Base-by-base conservation (phyloP, 2,797 vertebrate genomes). In the Cyclura pinguis region DNA sequence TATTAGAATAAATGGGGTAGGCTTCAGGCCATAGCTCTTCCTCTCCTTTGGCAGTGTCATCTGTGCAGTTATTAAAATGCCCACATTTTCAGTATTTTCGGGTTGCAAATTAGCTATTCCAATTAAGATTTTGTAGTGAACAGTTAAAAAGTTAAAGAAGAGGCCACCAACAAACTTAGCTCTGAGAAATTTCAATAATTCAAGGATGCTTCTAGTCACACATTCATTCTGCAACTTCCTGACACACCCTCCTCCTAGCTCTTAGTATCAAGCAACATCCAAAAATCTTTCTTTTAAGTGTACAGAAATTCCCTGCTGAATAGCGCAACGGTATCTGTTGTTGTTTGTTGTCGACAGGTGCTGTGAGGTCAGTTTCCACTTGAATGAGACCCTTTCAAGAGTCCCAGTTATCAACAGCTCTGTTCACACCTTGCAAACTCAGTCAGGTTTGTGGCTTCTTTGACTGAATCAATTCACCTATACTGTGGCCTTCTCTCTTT, bases 241-340 rank as follows among this genome's bases (percentile, higher is more conserved):
- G 59, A 80, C 32, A 78, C 50, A 22, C 55, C 42, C 22, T 18
- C 4, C 77, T 42, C 82, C 27, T 78, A 47, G 73, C 20, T 78
- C 32, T 77, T 62, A 78, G 52, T 22, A n/a, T 59, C 83, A 85
- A 85, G 12, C 6, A 27, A 52, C 74, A 89, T 72, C 80, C 83
- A 69, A 2, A 24, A 38, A 55, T 80, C n/a, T 69, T 78, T 80
- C 76, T 80, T 87, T 20, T 24, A 59, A 50, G 29, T 32, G 10
- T 6, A 50, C 62, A 78, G 59, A n/a, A 80, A 80, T 32, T 78
- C 47, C 83, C 62, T 80, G n/a, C 59, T 85, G 82, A 85, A 80
- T 0, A 8, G n/a, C 24, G 18, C 73, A 29, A 27, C 24, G 32
- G 57, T 20, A 38, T 84, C 47, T 76, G 38, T 84, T 84, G 50